Evolutionary conservation across 2,888 invertebrate species (phyloP).

Genomic region (Ormyrus pomaceus): DNA sequence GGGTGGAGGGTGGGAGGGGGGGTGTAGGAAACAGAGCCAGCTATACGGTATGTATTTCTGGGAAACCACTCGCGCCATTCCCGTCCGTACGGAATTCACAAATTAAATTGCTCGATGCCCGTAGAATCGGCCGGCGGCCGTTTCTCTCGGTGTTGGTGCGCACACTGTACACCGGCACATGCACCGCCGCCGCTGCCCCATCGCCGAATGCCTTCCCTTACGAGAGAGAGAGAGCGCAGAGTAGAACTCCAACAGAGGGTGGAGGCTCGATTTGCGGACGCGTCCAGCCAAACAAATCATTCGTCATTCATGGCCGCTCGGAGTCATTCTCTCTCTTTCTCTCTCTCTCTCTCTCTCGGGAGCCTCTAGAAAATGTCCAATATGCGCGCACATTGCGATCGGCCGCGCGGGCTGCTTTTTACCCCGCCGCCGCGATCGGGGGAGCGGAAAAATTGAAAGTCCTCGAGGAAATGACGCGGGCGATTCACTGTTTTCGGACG

Average conservation of each 20-base stretch:
- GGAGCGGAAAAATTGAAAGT: conserved; percentile 7
- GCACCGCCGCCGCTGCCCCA: not conserved
- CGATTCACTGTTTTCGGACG: too few relatives aligned
- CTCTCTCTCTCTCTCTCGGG: not conserved
- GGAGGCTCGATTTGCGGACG: conserved; percentile 28
- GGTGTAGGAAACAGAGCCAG: not conserved
- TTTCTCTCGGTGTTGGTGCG: not conserved
- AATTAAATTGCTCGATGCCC: conserved; percentile 67
- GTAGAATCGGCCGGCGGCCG: conserved; percentile 37
- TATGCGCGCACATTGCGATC: conserved; percentile 9
- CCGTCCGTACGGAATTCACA: conserved; percentile 64
- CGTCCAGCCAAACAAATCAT: conserved; percentile 48
- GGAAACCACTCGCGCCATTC: conserved; percentile 62
- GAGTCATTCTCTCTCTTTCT: conserved; percentile 13
- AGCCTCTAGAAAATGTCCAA: conserved; percentile 44
- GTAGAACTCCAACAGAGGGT: not conserved
- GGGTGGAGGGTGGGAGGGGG: not conserved
- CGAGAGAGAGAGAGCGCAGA: too few relatives aligned
- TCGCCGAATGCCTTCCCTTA: conserved; percentile 18
- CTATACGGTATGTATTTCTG: conserved; percentile 60
- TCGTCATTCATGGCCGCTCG: conserved; percentile 37
- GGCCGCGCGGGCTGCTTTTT: not conserved
- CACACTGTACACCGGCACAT: not conserved
- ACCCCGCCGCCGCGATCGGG: not conserved
- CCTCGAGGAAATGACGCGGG: not conserved